These are phyloP conservation scores for Sarcoramphus papa DNA, from an alignment of 2,797 vertebrate genomes.

Conservation along the genomic window DNA sequence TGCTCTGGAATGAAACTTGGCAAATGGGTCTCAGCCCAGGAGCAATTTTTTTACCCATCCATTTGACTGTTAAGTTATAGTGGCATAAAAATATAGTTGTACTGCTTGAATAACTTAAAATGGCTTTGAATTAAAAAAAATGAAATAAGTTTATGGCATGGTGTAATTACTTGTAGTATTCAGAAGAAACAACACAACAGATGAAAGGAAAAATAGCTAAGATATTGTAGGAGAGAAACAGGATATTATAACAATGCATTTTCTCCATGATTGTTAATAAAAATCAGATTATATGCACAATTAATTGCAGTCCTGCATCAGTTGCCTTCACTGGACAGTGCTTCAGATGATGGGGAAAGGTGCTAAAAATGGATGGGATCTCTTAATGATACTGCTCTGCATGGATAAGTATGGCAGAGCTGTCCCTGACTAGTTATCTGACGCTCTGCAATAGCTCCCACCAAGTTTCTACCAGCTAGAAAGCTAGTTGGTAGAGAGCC, in stretches of 20 bases:
- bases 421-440: neutral
- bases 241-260: neutral
- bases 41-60: slow-evolving; percentile 18
- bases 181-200: neutral
- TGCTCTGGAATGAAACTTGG: slow-evolving; percentile 40
- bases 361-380: neutral
- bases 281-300: neutral
- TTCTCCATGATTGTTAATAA: neutral
- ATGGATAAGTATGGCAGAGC: neutral
- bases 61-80: slow-evolving; percentile 39
- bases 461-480: neutral
- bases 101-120: slow-evolving; percentile 16
- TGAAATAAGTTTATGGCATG: slow-evolving; percentile 6
- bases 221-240: neutral
- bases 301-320: neutral
- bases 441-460: neutral
- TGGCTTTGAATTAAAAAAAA: slow-evolving; percentile 18
- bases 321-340: neutral
- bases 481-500: neutral
- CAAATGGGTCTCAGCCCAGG: slow-evolving; percentile 27
- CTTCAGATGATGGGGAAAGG: neutral
- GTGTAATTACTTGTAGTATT: slow-evolving; percentile 2
- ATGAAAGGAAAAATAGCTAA: neutral
- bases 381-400: neutral
- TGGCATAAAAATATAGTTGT: slow-evolving; percentile 15